These are phyloP conservation scores for Uropsilus gracilis DNA, from an alignment of 2,113 vertebrate genomes.

Conservation along the genomic window DNA sequence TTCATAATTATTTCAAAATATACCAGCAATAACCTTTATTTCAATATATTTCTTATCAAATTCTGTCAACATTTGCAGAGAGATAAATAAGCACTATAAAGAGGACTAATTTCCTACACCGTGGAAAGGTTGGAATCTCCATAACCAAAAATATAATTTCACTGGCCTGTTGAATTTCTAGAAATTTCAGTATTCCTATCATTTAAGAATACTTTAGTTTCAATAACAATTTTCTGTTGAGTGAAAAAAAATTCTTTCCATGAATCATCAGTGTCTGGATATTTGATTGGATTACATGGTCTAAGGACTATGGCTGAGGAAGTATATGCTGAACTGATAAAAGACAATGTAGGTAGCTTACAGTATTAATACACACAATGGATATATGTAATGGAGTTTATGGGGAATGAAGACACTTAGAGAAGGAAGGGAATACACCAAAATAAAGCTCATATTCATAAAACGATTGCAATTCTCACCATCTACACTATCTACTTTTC, in stretches of 20 bases:
- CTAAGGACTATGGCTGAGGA: background rate
- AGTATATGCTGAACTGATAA: background rate
- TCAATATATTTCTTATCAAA: background rate
- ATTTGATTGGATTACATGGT: background rate
- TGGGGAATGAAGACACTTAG: background rate
- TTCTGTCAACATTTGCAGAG: background rate
- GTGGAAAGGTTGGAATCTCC: background rate
- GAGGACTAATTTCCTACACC: background rate
- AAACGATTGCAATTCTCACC: background rate
- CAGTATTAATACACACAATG: background rate
- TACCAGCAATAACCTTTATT: background rate
- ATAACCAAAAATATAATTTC: background rate
- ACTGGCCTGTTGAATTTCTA: background rate
- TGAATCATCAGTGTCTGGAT: background rate
- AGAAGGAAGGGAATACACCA: background rate
- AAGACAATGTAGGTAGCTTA: background rate
- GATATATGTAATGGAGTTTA: background rate
- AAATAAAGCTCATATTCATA: background rate
- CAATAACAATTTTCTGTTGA: background rate
- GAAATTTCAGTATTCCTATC: background rate
- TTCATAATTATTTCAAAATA: background rate
- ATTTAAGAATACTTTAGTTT: background rate
- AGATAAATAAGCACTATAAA: background rate
- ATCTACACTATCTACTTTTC: no score
- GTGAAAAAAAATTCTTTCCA: background rate